Evolutionary conservation across 2,797 vertebrate species (phyloP).

Genomic region (Galaxias olidus): DNA sequence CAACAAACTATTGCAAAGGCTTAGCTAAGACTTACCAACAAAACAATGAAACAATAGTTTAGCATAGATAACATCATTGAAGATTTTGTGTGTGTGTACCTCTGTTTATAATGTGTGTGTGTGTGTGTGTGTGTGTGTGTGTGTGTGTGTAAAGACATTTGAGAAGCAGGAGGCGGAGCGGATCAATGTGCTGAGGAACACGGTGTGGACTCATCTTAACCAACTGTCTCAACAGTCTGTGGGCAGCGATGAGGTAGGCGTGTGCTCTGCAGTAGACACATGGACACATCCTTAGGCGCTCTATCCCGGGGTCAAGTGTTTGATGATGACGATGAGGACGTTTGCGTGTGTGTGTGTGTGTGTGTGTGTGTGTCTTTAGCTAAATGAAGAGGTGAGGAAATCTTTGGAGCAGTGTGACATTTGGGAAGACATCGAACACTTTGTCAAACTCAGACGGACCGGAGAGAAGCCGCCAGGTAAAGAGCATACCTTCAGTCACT

Average conservation of each 20-base stretch:
- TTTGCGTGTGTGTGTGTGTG: constrained; percentile 1
- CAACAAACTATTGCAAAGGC: no score
- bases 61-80: no score
- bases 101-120: not conserved
- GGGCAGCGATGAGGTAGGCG: constrained; percentile 83
- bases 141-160: constrained; percentile 73
- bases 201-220: constrained; percentile 91
- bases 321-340: not conserved
- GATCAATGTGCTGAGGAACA: constrained; percentile 85
- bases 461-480: constrained; percentile 87
- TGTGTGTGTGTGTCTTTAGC: constrained; percentile 64
- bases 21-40: no score
- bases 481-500: not conserved
- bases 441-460: constrained; percentile 84
- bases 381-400: constrained; percentile 91
- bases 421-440: constrained; percentile 89
- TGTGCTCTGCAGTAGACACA: not conserved
- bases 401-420: constrained; percentile 89
- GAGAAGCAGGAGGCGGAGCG: constrained; percentile 87
- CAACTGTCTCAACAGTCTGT: constrained; percentile 92
- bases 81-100: not conserved
- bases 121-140: not conserved
- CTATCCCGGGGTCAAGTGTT: not conserved
- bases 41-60: no score
- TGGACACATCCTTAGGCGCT: not conserved